Base-by-base conservation (phyloP, 2,888 invertebrate genomes). In the Hesperia comma region DNA sequence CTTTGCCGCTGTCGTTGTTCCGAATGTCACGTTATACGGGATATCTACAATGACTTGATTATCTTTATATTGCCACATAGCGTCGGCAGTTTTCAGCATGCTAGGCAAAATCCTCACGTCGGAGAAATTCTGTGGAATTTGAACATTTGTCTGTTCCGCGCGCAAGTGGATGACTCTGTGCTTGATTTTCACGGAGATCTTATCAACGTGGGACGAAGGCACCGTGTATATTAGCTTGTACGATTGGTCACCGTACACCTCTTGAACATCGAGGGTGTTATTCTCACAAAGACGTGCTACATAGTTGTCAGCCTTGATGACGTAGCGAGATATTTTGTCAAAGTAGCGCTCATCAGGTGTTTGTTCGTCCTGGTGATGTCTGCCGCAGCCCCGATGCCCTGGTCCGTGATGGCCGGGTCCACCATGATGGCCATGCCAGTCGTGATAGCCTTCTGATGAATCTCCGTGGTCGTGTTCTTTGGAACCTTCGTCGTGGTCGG, bases 61-160 rank as follows among this genome's bases (percentile, higher is more conserved):
- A 8, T 53, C 6, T 0, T n/a, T n/a, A 32, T 40, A 64, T 12
- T 26, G 15, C 64, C 64, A 64, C 8, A 2, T 1, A 6, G 64
- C 58, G 0, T 32, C 33, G 4, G 6, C 17, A 1, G 32, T 19
- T n/a, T 58, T 53, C 41, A 64, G 12, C 17, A 51, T 32, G 14
- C n/a, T 49, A n/a, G 64, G 64, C 7, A 64, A 37, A 26, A 64
- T 32, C 12, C 53, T 58, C n/a, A 53, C 10, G 12, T 64, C 58
- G n/a, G 26, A n/a, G 6, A 21, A 57, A 1, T 43, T 43, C 8
- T 41, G 26, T 10, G 58, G 26, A 15, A n/a, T 26, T 1, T 1
- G 6, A 10, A 26, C 32, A 4, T 53, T 49, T 7, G 40, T 6
- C 12, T 57, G 55, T 14, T 14, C 5, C 37, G 57, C 57, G 17